Base-by-base conservation (phyloP, 2,888 invertebrate genomes). In the Aleiodes leptofemur region DNA sequence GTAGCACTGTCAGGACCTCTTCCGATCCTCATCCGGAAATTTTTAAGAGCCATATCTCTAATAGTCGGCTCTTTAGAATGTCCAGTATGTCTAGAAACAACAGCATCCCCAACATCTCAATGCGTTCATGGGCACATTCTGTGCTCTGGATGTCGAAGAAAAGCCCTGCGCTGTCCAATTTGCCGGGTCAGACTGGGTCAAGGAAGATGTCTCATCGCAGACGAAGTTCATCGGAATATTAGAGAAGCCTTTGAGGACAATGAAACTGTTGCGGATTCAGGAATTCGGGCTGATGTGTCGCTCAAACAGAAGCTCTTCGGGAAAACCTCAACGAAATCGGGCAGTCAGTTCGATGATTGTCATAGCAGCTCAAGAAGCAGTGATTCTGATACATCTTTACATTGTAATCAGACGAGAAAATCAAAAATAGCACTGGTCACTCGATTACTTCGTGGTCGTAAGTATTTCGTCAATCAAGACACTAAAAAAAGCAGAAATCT, bases 111-210 rank as follows among this genome's bases (percentile, higher is more conserved):
- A 31, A 91, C 93, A 79, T 90, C 91, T 76, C 93, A 93, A 87
- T 93, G 93, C 86, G 91, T 92, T 8, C 92, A 93, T 84, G 93
- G 93, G 0, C 93, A 93, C 86, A 91, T 93, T 51, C 90, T 93
- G 81, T 93, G 93, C 87, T 88, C 86, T 59, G 89, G 90, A 31
- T 93, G 93, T 83, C 91, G 92, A 82, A 88, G 90, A 64, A 91
- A 92, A 48, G 91, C 93, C 55, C 83, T 90, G 74, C 87, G 90
- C 53, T 93, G 93, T 85, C 93, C 93, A 69, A 91, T 93, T 4
- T 93, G 93, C 87, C 90, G 93, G 80, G 92, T 92, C 73, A 87
- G 86, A 57, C 81, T 89, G 3, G 89, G 88, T 3, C 88, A 88
- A 77, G 89, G 89, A 14, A 85, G 89, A 59, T 89, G 89, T 53